Percentiles rank a stretch among this genome's conserved stretches.
Conservation (phyloP, 2,888 invertebrate species). For the Eugnorisma glareosa region DNA sequence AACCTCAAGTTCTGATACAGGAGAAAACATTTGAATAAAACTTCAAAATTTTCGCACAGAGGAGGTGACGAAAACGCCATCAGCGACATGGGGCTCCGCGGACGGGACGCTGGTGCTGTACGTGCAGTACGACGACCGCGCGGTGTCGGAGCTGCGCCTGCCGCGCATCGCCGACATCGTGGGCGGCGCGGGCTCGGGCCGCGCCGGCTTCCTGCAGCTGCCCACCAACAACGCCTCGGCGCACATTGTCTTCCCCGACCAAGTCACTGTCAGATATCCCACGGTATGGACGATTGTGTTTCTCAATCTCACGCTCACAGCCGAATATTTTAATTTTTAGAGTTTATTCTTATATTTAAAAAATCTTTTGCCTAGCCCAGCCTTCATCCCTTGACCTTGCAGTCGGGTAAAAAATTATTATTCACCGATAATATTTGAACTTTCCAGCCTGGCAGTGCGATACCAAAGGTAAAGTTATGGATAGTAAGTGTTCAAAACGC, state of each 20-base stretch:
- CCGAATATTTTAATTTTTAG: background rate
- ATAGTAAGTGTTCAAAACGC: constrained; percentile 94
- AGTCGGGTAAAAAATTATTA: too few species aligned
- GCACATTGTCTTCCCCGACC: constrained; percentile 94
- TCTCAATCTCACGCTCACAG: background rate
- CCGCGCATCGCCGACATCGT: constrained; percentile 95
- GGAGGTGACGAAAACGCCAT: constrained; percentile 95
- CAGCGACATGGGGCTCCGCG: constrained; percentile 96
- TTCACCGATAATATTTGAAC: background rate
- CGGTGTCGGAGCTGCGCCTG: constrained; percentile 94
- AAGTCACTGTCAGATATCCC: constrained; percentile 95
- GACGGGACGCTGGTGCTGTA: constrained; percentile 96
- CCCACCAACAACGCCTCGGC: constrained; percentile 85
- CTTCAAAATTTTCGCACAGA: constrained; percentile 89
- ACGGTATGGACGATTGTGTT: constrained; percentile 90
- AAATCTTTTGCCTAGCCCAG: background rate
- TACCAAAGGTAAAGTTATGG: constrained; percentile 96
- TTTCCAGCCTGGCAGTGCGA: constrained; percentile 95
- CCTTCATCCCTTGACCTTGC: background rate
- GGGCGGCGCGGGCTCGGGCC: constrained; percentile 91
- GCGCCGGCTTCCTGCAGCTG: constrained; percentile 85
- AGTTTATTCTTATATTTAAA: background rate
- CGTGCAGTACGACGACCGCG: constrained; percentile 96
- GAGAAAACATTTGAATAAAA: background rate
- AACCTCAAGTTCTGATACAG: background rate